A percentile compares a stretch with the other conserved stretches of the same genome.
Evolutionary conservation across 2,113 vertebrate species (phyloP).

Genomic region (Arizona elegans): DNA sequence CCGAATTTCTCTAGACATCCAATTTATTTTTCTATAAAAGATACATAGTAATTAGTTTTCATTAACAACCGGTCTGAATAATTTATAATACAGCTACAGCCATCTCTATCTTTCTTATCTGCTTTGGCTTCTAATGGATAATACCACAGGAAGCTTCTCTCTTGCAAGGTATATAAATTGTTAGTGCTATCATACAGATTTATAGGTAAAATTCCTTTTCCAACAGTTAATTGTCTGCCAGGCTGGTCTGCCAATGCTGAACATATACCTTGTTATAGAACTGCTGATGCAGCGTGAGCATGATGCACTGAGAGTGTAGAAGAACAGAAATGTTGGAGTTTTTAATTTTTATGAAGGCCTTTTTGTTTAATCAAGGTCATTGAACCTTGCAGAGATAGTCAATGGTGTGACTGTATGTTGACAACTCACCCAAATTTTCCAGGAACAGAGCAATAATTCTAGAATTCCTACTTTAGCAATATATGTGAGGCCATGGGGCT

Average conservation of each 20-base stretch:
- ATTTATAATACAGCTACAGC: background rate
- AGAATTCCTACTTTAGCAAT: conserved; percentile 31
- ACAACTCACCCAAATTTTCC: conserved; percentile 37
- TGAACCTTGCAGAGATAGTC: conserved; percentile 7
- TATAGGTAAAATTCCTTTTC: background rate
- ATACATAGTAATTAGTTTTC: background rate
- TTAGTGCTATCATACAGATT: background rate
- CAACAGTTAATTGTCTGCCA: conserved; percentile 15
- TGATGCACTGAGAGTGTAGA: background rate
- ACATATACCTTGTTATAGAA: conserved; percentile 14
- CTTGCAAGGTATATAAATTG: conserved; percentile 2
- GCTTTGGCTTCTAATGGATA: background rate
- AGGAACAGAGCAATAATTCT: conserved; percentile 21
- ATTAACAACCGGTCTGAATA: background rate
- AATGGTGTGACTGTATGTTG: conserved; percentile 1
- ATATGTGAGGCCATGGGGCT: conserved; percentile 20
- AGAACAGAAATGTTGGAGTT: conserved; percentile 28
- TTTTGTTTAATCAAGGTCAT: conserved; percentile 35
- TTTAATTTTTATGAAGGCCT: background rate
- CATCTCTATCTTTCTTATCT: background rate
- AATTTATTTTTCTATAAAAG: background rate
- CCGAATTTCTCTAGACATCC: background rate
- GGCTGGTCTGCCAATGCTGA: background rate
- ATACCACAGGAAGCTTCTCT: conserved; percentile 4
- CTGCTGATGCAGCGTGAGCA: background rate